Conservation (phyloP, 1,140 invertebrate species). For the Drosophila seguyi region DNA sequence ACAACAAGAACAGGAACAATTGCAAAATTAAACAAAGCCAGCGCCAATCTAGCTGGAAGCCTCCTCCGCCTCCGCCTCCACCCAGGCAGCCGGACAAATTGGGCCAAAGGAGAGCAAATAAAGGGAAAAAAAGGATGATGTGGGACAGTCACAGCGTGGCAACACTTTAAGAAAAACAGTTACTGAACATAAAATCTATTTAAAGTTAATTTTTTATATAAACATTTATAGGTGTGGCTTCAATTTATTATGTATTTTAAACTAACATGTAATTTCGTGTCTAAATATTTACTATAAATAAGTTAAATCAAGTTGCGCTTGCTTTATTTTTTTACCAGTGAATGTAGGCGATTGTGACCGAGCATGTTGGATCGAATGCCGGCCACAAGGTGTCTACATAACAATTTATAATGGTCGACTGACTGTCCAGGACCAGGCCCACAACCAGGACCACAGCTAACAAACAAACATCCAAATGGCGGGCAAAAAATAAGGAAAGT, state of each 20-base stretch:
- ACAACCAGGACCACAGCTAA: constrained; percentile 27
- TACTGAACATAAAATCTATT: neutral
- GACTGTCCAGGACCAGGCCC: constrained; percentile 14
- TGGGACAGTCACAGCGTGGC: neutral
- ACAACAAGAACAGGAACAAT: constrained; percentile 26
- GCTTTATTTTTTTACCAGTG: neutral
- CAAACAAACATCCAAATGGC: constrained; percentile 31
- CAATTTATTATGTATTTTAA: neutral
- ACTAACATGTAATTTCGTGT: neutral
- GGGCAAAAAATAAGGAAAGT: constrained; percentile 21
- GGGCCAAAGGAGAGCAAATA: constrained; percentile 34
- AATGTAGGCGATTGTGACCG: constrained; percentile 1
- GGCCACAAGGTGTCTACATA: constrained; percentile 53
- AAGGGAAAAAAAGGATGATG: constrained; percentile 5
- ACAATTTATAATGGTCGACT: constrained; percentile 59
- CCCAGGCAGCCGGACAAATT: constrained; percentile 31
- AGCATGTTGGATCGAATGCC: constrained; percentile 40
- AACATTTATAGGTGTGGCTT: neutral
- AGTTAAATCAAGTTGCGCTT: neutral
- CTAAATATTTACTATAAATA: neutral
- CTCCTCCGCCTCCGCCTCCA: neutral
- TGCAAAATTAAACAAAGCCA: constrained; percentile 60
- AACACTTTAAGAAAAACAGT: constrained; percentile 6
- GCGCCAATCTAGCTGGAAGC: constrained; percentile 9
- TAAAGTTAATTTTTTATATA: neutral